Evolutionary conservation across 2,797 vertebrate species (phyloP).

Genomic region (Aratinga solstitialis): DNA sequence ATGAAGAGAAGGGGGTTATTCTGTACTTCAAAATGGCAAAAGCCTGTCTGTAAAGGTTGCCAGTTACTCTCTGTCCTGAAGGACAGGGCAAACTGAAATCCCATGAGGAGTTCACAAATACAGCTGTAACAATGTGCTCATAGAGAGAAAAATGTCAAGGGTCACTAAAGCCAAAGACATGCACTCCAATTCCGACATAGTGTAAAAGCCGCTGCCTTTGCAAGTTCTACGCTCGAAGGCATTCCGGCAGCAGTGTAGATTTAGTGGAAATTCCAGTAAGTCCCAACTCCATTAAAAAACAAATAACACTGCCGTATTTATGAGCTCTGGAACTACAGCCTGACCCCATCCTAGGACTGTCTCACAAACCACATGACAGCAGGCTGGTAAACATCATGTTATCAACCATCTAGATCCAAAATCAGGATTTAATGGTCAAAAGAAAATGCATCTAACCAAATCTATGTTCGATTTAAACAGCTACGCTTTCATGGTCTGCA

Average conservation of each 20-base stretch:
- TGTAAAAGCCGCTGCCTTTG: background rate
- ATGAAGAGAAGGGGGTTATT: background rate
- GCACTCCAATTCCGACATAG: background rate
- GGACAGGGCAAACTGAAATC: background rate
- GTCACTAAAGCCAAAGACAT: background rate
- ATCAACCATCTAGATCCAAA: background rate
- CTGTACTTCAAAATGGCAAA: background rate
- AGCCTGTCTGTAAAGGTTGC: background rate
- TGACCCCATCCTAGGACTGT: background rate
- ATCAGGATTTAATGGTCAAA: background rate
- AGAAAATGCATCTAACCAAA: background rate
- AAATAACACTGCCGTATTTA: background rate
- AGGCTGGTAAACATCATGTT: background rate
- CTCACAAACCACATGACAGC: background rate
- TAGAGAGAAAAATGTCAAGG: background rate
- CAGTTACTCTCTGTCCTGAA: background rate
- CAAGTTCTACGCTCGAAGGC: background rate
- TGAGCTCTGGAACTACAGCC: background rate
- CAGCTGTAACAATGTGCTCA: background rate
- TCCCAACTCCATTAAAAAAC: background rate
- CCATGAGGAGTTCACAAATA: background rate
- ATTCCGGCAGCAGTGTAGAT: rapidly evolving
- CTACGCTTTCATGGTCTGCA: background rate
- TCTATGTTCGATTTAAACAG: background rate
- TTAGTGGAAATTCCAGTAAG: background rate